Evolutionary conservation across 2,113 vertebrate species (phyloP), one percentile per base, ranked within the genome.

Genomic region (Xyrauchen texanus): DNA sequence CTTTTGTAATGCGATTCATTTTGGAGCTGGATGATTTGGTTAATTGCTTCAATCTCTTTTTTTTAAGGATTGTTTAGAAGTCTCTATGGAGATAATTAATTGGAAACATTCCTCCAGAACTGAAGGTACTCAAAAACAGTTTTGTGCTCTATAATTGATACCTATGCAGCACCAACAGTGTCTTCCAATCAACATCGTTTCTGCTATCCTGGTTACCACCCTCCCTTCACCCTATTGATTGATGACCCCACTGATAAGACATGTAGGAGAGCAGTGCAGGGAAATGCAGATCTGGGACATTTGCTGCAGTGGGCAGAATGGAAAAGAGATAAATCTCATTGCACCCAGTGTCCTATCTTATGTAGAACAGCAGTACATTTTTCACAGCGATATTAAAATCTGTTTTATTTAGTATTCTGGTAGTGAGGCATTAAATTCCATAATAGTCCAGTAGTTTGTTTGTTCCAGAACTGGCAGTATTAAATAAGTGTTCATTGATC

Each of bases 371-470:
- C 62, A 58, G 44, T 79, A 63, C 63, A 79, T 77, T 77, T 80
- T 76, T 76, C 15, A 64, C 3, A 42, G 51, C 12, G 8, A 42
- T 72, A 78, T 72, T 73, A 68, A 73, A 82, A 82, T 82, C 69
- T 66, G 45, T 67, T 46, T 82, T 61, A 61, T 73, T 72, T 78
- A 52, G 53, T 60, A 64, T 47, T 60, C 68, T 58, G 61, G 46
- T 46, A 73, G 68, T 68, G 75, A 34, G 44, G 76, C 75, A 44
- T 60, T 74, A 42, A 72, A 78, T 66, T 62, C 51, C 45, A 49
- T 65, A 57, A 75, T 55, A 34, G 49, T 7, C 58, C 58, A 44
- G 57, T 75, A 49, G 70, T 75, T 68, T 68, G 51, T 82, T 44
- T 64, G 47, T 16, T 63, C 74, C 63, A 62, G 70, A 82, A 44